A percentile compares a stretch with the other conserved stretches of the same genome.
phyloP scores from a whole-genome alignment of 2,113 vertebrate species.

The Engystomops pustulosus region DNA sequence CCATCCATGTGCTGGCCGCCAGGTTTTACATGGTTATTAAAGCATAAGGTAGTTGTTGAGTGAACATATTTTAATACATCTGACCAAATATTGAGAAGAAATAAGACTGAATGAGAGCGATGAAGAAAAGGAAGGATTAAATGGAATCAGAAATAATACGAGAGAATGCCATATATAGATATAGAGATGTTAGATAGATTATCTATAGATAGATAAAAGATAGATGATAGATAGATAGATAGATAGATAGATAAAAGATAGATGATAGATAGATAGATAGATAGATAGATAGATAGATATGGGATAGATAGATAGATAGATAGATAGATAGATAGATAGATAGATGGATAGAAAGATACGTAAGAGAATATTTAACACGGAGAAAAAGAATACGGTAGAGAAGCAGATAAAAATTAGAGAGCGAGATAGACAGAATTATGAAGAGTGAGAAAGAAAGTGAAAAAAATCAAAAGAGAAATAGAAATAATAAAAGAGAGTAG shows the following conservation, averaged over 20 bases:
- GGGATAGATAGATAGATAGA: not conserved
- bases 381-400: not conserved
- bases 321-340: not conserved
- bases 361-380: not conserved
- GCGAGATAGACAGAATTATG: not conserved
- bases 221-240: too few species aligned
- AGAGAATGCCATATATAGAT: too few species aligned
- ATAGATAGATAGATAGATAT: not conserved
- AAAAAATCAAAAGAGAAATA: not conserved
- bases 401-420: too few species aligned
- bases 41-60: too few species aligned
- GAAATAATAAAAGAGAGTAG: not conserved
- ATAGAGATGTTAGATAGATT: too few species aligned
- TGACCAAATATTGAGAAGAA: too few species aligned
- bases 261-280: not conserved
- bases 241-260: not conserved
- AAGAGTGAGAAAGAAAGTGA: not conserved
- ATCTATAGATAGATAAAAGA: too few species aligned
- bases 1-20: not conserved
- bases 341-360: not conserved
- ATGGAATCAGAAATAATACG: not conserved
- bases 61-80: too few species aligned
- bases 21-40: not conserved
- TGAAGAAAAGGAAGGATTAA: not conserved
- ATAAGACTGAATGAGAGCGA: not conserved